A percentile compares a stretch with the other conserved stretches of the same genome.
Evolutionary conservation across 1,140 invertebrate genomes (phyloP).

Genomic region (Phymastichus coffea): DNA sequence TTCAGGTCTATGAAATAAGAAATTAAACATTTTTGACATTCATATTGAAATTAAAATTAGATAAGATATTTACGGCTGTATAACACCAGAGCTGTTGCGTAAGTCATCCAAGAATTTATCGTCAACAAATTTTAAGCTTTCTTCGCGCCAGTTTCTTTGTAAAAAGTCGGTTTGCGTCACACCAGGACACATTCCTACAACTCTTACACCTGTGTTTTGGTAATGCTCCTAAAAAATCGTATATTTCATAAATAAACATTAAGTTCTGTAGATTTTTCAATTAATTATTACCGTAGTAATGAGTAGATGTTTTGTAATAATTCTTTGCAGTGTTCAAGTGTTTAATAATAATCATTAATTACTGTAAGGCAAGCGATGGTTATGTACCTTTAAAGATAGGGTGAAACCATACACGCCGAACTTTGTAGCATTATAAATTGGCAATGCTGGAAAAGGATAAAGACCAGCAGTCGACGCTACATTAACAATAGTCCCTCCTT

Average conservation of each 20-base stretch:
- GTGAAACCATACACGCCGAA: slow-evolving; percentile 56
- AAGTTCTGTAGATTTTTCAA: background rate
- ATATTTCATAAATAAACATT: background rate
- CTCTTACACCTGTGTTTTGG: slow-evolving; percentile 50
- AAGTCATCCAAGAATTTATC: background rate
- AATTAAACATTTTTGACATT: background rate
- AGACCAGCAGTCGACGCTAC: slow-evolving; percentile 62
- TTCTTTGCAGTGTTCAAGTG: no score
- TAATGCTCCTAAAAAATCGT: slow-evolving; percentile 8
- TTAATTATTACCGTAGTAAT: background rate
- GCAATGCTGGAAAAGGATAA: slow-evolving; percentile 55
- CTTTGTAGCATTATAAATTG: slow-evolving; percentile 66
- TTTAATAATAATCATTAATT: no score
- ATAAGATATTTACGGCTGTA: background rate
- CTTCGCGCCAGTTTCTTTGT: slow-evolving; percentile 31
- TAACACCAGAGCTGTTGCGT: no score
- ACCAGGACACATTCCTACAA: slow-evolving; percentile 58
- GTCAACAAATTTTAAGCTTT: background rate
- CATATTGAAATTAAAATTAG: background rate
- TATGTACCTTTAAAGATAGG: slow-evolving; percentile 34
- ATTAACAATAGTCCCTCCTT: slow-evolving; percentile 62
- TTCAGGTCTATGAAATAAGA: slow-evolving; percentile 41
- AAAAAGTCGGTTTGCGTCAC: slow-evolving; percentile 52
- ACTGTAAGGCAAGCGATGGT: no score
- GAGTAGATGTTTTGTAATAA: slow-evolving; percentile 5